Evolutionary conservation across 2,797 vertebrate genomes (phyloP), one percentile per base, ranked within the genome.

Genomic region (Bradypodion pumilum): DNA sequence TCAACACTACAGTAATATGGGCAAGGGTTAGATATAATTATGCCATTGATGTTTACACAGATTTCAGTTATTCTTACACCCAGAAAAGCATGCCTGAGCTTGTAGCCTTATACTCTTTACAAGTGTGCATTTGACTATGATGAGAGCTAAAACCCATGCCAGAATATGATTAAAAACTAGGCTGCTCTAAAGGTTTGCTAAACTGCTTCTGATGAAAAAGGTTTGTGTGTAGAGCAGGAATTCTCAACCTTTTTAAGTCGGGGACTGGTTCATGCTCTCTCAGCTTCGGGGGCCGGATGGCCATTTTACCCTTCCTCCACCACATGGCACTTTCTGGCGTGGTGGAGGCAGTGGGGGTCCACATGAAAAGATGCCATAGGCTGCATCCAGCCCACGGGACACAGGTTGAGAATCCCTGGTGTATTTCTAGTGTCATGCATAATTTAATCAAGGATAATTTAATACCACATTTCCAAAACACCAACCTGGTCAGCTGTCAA

Each of bases 1-100:
- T 35, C 88, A 82, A 75, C 76, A 88, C 5, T 91, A 89, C 81
- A 74, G 52, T 80, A 83, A 35, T 77, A 0, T 29, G 86, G 78
- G 10, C 78, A 0, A 87, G 79, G 83, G 74, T 49, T 27, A 74
- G 7, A 65, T 10, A 62, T 27, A 10, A 63, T n/a, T 63, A 25
- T 27, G 23, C 27, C 59, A 77, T 21, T 5, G 46, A 68, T 65
- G 40, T 59, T 60, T 70, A 68, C 46, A 32, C 19, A 68, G 62
- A 68, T 19, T 19, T 42, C 44, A 32, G 29, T 35, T 42, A 21
- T 65, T 49, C 49, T 70, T 13, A 29, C 49, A 13, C 27, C 27
- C 49, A 72, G 79, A 4, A 37, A 70, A 70, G 52, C 13, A 25
- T 60, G 49, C 16, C 40, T 10, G 32, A 25, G 15, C 40, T 56